Evolutionary conservation across 2,888 invertebrate species (phyloP), one percentile per base, ranked within the genome.

Genomic region (Lasioglossum zephyrum): DNA sequence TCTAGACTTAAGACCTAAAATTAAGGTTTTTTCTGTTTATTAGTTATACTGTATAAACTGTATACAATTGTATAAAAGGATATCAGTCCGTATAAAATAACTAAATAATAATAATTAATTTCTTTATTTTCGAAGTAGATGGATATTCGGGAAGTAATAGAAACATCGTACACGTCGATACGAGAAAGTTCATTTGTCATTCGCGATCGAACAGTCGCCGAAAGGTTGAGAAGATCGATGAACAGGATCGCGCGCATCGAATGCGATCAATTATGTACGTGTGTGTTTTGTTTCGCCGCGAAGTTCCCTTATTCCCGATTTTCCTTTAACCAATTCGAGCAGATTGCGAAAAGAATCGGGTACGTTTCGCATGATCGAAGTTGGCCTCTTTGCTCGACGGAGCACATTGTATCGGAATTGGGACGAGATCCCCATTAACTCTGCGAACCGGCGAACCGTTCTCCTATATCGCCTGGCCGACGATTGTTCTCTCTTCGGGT

Each of bases 321-420:
- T 84, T 80, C 73, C 47, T 84, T 77, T 36, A 70, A 76, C 57
- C 82, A 69, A 70, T 73, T 57, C 79, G 70, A 60, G 73, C 85
- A 77, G 77, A 85, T 85, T 74, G 85, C 80, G 80, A 74, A 49
- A 77, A 77, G 81, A 70, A 80, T 79, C 69, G 41, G 74, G 70
- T 66, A 79, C 77, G 86, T 87, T 87, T 78, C 81, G 77, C 81
- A 87, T 87, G 77, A 87, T 74, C 84, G 84, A 69, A 69, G 84
- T 72, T 74, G 84, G 13, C 79, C 87, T 84, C 78, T 79, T 87
- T 87, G 87, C 86, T 86, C 84, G 47, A 76, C 75, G 78, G 83
- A 87, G 83, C 87, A 82, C 87, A 82, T 85, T 87, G 84, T 87
- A 84, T 84, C 84, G 84, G 82, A 87, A 88, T 84, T 85, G 87